These are phyloP conservation scores for Phylloscopus collybita DNA, from an alignment of 2,797 vertebrate genomes.

Conservation along the genomic window DNA sequence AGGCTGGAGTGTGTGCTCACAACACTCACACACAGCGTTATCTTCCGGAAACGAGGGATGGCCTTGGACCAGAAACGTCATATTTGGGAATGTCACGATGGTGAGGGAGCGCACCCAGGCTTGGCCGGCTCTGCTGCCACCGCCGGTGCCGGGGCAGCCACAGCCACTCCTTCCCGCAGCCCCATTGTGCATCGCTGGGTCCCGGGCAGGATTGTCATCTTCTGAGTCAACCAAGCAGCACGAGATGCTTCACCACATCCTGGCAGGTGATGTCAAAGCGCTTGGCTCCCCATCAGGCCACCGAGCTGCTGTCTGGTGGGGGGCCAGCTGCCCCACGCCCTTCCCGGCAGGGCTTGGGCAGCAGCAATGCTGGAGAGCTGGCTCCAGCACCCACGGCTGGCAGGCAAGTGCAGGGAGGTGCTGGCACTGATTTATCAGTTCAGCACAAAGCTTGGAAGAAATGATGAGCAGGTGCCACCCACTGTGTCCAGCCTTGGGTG, in stretches of 20 bases:
- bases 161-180: not conserved
- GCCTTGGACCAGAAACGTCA: not conserved
- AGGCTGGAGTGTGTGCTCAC: not conserved
- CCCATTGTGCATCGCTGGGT: not conserved
- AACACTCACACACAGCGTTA: not conserved
- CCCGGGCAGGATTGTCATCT: not conserved
- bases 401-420: not conserved
- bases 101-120: not conserved
- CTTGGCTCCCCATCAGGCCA: rapidly evolving
- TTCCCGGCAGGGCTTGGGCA: not conserved
- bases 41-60: not conserved
- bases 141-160: rapidly evolving
- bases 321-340: not conserved
- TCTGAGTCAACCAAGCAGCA: conserved; percentile 28
- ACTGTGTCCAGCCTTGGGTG: rapidly evolving
- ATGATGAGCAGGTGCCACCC: not conserved
- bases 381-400: not conserved
- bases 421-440: not conserved
- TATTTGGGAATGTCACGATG: not conserved
- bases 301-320: not conserved
- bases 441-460: not conserved
- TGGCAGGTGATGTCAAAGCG: not conserved
- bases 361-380: not conserved
- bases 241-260: conserved; percentile 27
- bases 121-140: not conserved